A percentile compares a stretch with the other conserved stretches of the same genome.
Conservation (phyloP, 1,140 invertebrate genomes). For the Papilio aristodemus region DNA sequence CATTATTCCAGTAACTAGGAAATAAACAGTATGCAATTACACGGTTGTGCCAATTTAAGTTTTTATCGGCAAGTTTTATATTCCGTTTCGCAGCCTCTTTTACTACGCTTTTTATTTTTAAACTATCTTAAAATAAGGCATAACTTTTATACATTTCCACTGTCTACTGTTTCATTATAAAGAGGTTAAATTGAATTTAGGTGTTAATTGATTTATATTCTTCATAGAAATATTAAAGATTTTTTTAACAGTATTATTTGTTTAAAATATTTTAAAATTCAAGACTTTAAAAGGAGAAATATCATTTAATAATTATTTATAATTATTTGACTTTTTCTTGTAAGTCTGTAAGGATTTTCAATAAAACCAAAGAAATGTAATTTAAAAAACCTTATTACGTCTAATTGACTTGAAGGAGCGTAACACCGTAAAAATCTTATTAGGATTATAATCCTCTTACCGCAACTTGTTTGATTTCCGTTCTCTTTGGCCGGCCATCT, state of each 20-base stretch:
- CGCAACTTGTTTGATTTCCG: slow-evolving; percentile 4
- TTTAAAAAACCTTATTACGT: not conserved
- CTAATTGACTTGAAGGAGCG: not conserved
- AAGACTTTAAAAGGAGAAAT: no score
- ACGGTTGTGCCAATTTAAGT: slow-evolving; percentile 36
- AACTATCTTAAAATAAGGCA: not conserved
- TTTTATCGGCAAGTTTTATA: slow-evolving; percentile 23
- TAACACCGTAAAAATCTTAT: not conserved
- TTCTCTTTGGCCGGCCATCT: not conserved
- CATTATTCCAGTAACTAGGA: slow-evolving; percentile 48
- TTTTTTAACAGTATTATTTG: no score
- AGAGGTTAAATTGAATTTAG: no score
- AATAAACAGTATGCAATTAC: slow-evolving; percentile 54
- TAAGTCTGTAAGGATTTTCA: no score
- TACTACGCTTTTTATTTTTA: not conserved
- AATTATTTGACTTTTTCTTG: no score
- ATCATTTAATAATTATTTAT: no score
- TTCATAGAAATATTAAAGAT: no score
- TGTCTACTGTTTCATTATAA: no score
- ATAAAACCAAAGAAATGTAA: not conserved
- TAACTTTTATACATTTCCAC: no score
- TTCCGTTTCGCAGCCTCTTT: not conserved
- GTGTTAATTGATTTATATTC: no score
- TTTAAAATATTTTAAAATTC: no score
- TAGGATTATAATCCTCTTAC: not conserved